phyloP scores from a whole-genome alignment of 2,888 invertebrate species.

The Dicranocentrus wangi region DNA sequence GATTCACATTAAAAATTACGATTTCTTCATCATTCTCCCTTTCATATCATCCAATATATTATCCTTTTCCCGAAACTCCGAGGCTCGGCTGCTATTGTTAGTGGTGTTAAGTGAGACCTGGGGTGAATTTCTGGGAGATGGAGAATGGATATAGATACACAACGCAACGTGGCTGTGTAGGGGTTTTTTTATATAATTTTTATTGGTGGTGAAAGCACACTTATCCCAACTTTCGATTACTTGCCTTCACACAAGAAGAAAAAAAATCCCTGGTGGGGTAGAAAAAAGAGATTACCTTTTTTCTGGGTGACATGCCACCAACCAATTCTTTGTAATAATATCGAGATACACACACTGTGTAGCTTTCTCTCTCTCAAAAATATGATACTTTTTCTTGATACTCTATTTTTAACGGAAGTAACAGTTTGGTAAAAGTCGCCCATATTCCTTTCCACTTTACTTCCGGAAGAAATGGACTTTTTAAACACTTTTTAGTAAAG shows the following conservation, averaged over 20 bases:
- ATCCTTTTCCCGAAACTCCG: conserved; percentile 3
- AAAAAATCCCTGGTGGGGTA: conserved; percentile 30
- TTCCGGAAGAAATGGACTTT: conserved; percentile 44
- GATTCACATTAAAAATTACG: conserved; percentile 37
- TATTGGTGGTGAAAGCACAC: no score
- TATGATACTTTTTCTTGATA: no score
- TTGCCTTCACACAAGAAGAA: no score
- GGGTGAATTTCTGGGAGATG: neutral
- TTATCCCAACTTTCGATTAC: conserved; percentile 35
- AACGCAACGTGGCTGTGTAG: no score
- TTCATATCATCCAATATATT: conserved; percentile 16
- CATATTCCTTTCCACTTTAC: neutral
- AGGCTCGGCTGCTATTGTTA: neutral
- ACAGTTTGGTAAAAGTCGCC: no score
- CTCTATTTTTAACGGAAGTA: no score
- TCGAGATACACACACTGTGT: neutral
- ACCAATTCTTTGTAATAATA: conserved; percentile 40
- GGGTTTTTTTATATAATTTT: no score
- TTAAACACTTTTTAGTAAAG: conserved; percentile 22
- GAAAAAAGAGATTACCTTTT: conserved; percentile 35
- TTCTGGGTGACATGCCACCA: conserved; percentile 38
- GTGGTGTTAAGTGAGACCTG: neutral
- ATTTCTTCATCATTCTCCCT: conserved; percentile 30
- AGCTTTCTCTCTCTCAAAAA: conserved; percentile 3
- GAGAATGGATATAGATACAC: neutral